Percentiles rank a stretch among this genome's conserved stretches.
Evolutionary conservation across 2,113 vertebrate species (phyloP).

Genomic region (Melanostigma gelatinosum): DNA sequence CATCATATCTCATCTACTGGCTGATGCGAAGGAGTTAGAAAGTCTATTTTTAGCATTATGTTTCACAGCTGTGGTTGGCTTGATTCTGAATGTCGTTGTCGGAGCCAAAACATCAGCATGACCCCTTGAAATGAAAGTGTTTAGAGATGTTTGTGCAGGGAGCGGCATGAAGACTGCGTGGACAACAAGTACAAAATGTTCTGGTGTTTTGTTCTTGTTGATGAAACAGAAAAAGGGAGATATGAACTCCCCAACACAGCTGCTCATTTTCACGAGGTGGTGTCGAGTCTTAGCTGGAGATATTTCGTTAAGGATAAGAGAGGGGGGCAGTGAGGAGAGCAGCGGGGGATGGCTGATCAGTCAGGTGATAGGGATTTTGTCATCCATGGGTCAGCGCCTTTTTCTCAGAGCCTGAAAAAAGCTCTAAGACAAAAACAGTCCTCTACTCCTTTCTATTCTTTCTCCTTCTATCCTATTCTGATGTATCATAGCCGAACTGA

Average conservation of each 20-base stretch:
- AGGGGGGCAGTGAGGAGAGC: slow-evolving; percentile 29
- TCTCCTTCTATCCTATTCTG: background rate
- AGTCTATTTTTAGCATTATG: background rate
- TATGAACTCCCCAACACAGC: slow-evolving; percentile 12
- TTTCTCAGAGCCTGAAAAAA: slow-evolving; percentile 45
- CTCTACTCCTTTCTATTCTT: background rate
- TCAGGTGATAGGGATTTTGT: slow-evolving; percentile 79
- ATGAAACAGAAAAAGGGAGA: slow-evolving; percentile 37
- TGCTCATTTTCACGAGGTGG: slow-evolving; percentile 45
- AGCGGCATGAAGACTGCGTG: background rate
- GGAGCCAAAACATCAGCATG: background rate
- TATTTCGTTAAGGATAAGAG: slow-evolving; percentile 55
- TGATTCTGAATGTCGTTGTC: background rate
- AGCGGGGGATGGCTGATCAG: slow-evolving; percentile 62
- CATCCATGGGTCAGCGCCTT: slow-evolving; percentile 69
- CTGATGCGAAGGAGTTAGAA: background rate
- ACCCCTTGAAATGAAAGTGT: background rate
- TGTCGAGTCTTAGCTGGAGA: slow-evolving; percentile 48
- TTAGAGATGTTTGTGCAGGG: slow-evolving; percentile 3
- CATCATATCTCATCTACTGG: background rate
- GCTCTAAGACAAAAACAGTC: slow-evolving; percentile 23
- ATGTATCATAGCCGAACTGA: background rate
- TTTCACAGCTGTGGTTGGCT: slow-evolving; percentile 1
- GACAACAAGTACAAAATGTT: slow-evolving; percentile 20
- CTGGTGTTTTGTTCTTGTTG: slow-evolving; percentile 34